These are phyloP conservation scores for Labeo calbasu DNA, from an alignment of 2,797 vertebrate species.

Conservation along the genomic window DNA sequence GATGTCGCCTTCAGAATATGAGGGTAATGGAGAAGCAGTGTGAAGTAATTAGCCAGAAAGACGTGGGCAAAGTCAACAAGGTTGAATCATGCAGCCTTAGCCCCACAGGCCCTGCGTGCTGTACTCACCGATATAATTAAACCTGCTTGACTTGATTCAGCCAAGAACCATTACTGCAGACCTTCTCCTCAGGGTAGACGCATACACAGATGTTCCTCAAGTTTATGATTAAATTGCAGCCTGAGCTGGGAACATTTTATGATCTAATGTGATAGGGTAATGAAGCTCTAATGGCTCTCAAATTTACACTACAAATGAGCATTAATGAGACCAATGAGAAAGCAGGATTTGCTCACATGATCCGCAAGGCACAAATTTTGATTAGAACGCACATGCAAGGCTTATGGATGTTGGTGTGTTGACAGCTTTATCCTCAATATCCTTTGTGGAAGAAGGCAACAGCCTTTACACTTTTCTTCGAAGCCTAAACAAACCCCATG, in stretches of 20 bases:
- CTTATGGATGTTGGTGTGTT: background rate
- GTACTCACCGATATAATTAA: slow-evolving; percentile 54
- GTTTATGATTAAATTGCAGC: slow-evolving; percentile 28
- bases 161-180: slow-evolving; percentile 34
- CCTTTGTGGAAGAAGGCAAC: slow-evolving; percentile 6
- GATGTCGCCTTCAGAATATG: background rate
- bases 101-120: slow-evolving; percentile 32
- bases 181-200: slow-evolving; percentile 27
- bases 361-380: background rate
- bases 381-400: background rate
- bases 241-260: slow-evolving; percentile 1
- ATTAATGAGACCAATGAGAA: background rate
- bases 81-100: slow-evolving; percentile 46
- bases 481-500: slow-evolving; percentile 7
- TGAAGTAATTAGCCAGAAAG: slow-evolving; percentile 44
- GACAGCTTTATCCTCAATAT: background rate
- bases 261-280: slow-evolving; percentile 31
- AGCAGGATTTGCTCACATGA: background rate
- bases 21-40: slow-evolving; percentile 30
- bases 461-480: background rate
- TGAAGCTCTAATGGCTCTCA: slow-evolving; percentile 27
- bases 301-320: slow-evolving; percentile 11
- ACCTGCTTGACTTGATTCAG: slow-evolving; percentile 22
- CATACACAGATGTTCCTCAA: slow-evolving; percentile 33
- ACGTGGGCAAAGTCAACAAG: slow-evolving; percentile 50